These are phyloP conservation scores for Morus bassanus DNA, from an alignment of 2,797 vertebrate species.

Conservation along the genomic window DNA sequence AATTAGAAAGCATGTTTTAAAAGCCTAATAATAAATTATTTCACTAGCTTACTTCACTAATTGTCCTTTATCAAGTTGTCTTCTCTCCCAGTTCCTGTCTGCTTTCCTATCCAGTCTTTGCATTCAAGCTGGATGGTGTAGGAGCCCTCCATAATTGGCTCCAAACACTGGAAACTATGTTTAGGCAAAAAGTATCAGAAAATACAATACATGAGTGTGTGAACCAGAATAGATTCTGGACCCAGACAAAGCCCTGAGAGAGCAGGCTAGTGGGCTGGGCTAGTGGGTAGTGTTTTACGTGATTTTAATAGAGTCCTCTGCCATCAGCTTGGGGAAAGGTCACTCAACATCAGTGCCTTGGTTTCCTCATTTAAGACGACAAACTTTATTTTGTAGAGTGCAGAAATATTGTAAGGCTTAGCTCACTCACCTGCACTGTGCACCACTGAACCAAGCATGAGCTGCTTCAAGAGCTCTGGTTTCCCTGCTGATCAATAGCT, in stretches of 20 bases:
- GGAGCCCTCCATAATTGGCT: background rate
- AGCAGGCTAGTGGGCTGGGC: background rate
- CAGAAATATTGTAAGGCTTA: background rate
- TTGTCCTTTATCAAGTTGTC: background rate
- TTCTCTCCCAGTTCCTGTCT: background rate
- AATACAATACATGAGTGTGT: background rate
- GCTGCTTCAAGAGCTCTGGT: background rate
- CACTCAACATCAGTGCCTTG: background rate
- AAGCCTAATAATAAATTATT: background rate
- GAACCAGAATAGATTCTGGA: background rate
- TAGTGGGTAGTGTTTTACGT: too few relatives aligned
- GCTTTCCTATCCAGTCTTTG: background rate
- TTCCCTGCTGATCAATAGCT: background rate
- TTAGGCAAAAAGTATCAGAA: background rate
- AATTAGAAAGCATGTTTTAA: background rate
- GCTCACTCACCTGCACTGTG: background rate
- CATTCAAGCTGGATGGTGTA: background rate
- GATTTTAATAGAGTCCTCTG: background rate
- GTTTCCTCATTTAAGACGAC: background rate
- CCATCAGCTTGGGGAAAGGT: background rate
- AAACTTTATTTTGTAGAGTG: background rate
- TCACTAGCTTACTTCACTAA: background rate
- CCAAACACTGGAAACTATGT: background rate
- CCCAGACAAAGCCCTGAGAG: background rate
- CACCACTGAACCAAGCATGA: background rate